A percentile compares a stretch with the other conserved stretches of the same genome.
phyloP scores from a whole-genome alignment of 2,888 invertebrate genomes.

The Drosophila anceps region DNA sequence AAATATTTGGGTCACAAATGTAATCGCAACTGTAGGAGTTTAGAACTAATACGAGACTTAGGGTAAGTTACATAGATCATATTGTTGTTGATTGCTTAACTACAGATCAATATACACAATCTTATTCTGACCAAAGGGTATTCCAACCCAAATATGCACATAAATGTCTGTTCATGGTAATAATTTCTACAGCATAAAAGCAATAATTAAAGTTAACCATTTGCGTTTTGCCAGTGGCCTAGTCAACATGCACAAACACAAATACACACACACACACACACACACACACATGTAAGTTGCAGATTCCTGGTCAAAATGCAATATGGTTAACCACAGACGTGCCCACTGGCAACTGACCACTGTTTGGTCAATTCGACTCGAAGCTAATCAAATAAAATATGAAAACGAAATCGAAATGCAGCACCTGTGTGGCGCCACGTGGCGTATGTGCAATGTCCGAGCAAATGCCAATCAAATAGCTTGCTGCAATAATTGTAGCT shows the following conservation, averaged over 20 bases:
- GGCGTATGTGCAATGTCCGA: constrained; percentile 30
- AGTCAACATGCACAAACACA: background rate
- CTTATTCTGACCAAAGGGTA: background rate
- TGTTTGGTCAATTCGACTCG: constrained; percentile 17
- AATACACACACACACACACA: background rate
- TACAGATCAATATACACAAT: background rate
- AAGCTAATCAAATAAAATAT: constrained; percentile 63
- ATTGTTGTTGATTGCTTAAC: background rate
- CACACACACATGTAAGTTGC: background rate
- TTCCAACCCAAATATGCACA: background rate
- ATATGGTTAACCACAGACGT: constrained; percentile 40
- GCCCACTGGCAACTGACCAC: constrained; percentile 22
- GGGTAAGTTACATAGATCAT: too few species aligned
- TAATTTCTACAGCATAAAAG: constrained; percentile 10
- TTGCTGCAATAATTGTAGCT: constrained; percentile 43
- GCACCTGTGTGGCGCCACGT: constrained; percentile 15
- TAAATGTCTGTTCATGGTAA: constrained; percentile 5
- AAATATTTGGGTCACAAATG: too few species aligned
- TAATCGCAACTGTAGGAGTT: too few species aligned
- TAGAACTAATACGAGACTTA: too few species aligned
- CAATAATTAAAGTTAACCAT: constrained; percentile 34
- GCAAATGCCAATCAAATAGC: constrained; percentile 23
- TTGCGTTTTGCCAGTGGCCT: constrained; percentile 18
- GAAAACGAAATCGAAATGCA: constrained; percentile 24
- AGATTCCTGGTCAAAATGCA: constrained; percentile 11